Percentiles rank a stretch among this genome's conserved stretches.
Evolutionary conservation across 2,888 invertebrate genomes (phyloP).

Genomic region (Stenichneumon culpator): DNA sequence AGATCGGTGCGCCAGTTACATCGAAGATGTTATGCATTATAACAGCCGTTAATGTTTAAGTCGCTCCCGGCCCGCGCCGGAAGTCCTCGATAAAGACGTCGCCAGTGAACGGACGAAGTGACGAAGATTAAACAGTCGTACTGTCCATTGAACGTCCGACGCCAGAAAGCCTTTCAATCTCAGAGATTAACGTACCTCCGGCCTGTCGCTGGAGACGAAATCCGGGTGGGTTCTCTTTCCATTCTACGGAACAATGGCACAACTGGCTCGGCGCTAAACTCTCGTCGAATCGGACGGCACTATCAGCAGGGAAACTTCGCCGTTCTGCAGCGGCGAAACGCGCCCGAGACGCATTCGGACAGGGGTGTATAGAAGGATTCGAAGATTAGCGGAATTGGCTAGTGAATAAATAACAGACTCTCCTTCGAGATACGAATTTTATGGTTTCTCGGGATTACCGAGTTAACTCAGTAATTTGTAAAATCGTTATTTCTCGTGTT

Average conservation of each 20-base stretch:
- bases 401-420: not conserved
- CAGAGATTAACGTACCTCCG: conserved; percentile 44
- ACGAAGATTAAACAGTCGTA: conserved; percentile 28
- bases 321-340: conserved; percentile 5
- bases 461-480: not conserved
- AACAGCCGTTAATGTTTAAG: conserved; percentile 10
- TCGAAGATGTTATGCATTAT: not conserved
- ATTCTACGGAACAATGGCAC: conserved; percentile 57
- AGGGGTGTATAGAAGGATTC: not conserved
- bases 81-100: conserved; percentile 34
- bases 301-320: conserved; percentile 59
- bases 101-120: conserved; percentile 7
- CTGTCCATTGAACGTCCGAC: conserved; percentile 9
- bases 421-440: not conserved
- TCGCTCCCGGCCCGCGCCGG: conserved; percentile 5
- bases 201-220: conserved; percentile 13
- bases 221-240: conserved; percentile 31
- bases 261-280: conserved; percentile 62
- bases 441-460: not conserved
- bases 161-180: conserved; percentile 47
- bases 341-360: not conserved
- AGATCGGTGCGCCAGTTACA: not conserved
- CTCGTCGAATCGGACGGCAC: conserved; percentile 58
- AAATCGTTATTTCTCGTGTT: not conserved
- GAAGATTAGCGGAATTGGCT: conserved; percentile 11